phyloP scores from a whole-genome alignment of 2,888 invertebrate genomes.

The Helobdella robusta region DNA sequence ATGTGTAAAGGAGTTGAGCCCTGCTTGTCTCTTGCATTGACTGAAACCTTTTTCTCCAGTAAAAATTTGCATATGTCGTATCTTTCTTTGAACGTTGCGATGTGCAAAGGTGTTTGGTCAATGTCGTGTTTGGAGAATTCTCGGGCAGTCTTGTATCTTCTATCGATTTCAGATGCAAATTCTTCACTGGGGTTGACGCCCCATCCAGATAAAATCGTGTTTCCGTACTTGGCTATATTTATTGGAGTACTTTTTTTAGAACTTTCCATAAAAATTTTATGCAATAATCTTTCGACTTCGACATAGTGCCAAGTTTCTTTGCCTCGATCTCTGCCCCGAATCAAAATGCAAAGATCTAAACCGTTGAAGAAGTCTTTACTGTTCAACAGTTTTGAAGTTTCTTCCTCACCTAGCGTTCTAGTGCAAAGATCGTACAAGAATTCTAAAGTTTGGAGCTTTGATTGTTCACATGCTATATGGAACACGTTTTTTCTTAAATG shows the following conservation, averaged over 20 bases:
- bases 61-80: not conserved
- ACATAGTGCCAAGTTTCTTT: not conserved
- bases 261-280: not conserved
- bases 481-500: not conserved
- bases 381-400: not conserved
- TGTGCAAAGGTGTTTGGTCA: not conserved
- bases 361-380: not conserved
- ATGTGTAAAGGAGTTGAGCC: not conserved
- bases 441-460: not conserved
- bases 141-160: not conserved
- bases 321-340: not conserved
- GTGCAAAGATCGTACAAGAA: not conserved
- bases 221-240: not conserved
- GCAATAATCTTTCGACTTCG: not conserved
- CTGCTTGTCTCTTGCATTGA: not conserved
- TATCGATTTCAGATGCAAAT: not conserved
- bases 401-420: too few species aligned
- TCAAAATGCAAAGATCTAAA: not conserved
- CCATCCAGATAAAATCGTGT: not conserved
- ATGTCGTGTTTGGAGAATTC: not conserved
- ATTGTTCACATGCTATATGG: not conserved
- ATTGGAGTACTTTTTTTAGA: not conserved
- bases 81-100: not conserved
- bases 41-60: not conserved
- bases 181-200: slow-evolving; percentile 1